Conservation (phyloP, 2,797 vertebrate genomes). For the Eulemur mongoz region DNA sequence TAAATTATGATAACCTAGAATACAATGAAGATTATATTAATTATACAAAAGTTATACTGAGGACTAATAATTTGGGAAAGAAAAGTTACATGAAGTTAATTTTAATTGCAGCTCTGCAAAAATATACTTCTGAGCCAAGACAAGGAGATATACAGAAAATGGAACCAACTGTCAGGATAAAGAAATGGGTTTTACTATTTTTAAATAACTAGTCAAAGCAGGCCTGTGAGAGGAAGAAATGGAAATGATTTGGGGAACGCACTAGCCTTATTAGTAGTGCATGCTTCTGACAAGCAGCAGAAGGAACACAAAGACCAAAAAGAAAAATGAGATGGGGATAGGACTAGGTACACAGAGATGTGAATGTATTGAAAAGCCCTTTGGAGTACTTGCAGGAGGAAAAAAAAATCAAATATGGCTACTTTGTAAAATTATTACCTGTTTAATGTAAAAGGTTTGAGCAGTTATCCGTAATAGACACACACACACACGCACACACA, state of each 20-base stretch:
- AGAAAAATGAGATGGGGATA: background rate
- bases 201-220: background rate
- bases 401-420: background rate
- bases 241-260: background rate
- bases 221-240: background rate
- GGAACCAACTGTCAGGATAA: background rate
- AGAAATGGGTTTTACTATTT: background rate
- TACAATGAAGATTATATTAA: background rate
- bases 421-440: background rate
- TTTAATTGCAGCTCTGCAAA: background rate
- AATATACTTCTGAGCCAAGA: background rate
- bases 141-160: background rate
- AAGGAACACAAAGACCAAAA: background rate
- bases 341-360: background rate
- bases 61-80: background rate
- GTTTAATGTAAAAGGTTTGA: background rate
- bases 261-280: background rate
- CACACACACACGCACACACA: background rate
- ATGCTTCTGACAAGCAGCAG: background rate
- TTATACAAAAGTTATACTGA: background rate
- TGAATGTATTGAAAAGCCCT: background rate
- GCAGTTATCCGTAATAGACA: background rate
- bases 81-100: background rate
- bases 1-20: background rate
- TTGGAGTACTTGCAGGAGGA: background rate